Evolutionary conservation across 30 jellyfish, hydroid and myxozoan genomes (phyloP).

Genomic region (Hydra vulgaris): DNA sequence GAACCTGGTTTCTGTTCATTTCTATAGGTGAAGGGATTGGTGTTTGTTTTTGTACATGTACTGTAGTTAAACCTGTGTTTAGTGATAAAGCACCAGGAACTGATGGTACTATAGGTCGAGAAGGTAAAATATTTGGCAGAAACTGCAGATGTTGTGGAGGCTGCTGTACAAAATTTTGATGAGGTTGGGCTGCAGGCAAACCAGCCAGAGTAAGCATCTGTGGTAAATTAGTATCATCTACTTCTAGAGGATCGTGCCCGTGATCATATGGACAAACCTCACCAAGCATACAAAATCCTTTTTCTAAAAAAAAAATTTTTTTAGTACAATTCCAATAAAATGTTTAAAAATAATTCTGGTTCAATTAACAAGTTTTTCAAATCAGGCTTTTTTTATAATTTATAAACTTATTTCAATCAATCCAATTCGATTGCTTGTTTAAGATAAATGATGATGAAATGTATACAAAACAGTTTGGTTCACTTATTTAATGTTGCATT

Average conservation of each 20-base stretch:
- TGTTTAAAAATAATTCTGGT: too few relatives aligned
- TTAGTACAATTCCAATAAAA: too few relatives aligned
- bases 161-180: constrained; percentile 21
- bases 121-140: constrained; percentile 47
- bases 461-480: too few relatives aligned
- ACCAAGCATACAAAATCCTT: constrained; percentile 91
- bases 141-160: constrained; percentile 41
- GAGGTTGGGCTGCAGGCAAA: constrained; percentile 49
- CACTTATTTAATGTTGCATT: too few relatives aligned
- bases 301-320: constrained; percentile 33
- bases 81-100: constrained; percentile 28
- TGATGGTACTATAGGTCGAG: constrained; percentile 44
- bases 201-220: constrained; percentile 55
- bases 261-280: constrained; percentile 90
- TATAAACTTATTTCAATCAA: too few relatives aligned
- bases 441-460: too few relatives aligned
- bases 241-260: constrained; percentile 88
- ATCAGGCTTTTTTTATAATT: neutral
- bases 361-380: neutral
- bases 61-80: constrained; percentile 69
- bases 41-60: constrained; percentile 66
- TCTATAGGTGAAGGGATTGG: constrained; percentile 90
- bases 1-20: constrained; percentile 27
- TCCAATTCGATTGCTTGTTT: too few relatives aligned
- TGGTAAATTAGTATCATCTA: constrained; percentile 70